Evolutionary conservation across 2,888 invertebrate species (phyloP).

Genomic region (Hemithea aestivaria): DNA sequence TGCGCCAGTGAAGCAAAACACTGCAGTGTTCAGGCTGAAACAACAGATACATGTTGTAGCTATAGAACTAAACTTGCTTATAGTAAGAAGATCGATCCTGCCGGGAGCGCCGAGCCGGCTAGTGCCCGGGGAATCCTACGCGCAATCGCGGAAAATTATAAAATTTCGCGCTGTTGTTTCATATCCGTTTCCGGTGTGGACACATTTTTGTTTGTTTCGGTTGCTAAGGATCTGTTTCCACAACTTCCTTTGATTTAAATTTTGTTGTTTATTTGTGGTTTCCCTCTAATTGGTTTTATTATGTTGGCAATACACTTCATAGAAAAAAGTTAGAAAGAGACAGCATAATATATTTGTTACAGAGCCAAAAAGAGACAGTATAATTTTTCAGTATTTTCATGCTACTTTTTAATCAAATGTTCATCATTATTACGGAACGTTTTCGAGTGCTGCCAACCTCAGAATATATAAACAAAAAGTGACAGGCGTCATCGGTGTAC

Average conservation of each 20-base stretch:
- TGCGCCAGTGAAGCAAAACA: conserved; percentile 2
- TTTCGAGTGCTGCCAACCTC: conserved; percentile 30
- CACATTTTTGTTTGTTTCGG: conserved; percentile 1
- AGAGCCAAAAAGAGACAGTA: neutral
- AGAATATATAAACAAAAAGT: conserved; percentile 20
- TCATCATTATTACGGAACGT: too few species aligned
- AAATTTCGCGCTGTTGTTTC: conserved; percentile 14
- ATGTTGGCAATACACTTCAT: too few species aligned
- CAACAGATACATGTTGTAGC: conserved; percentile 17
- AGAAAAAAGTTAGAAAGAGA: too few species aligned
- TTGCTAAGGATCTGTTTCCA: conserved; percentile 2
- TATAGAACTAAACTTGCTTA: neutral
- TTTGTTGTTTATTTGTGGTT: too few species aligned
- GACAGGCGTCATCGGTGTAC: conserved; percentile 48
- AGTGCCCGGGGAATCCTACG: conserved; percentile 18
- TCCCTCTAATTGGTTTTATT: too few species aligned
- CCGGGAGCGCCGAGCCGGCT: conserved; percentile 15
- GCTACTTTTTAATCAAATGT: too few species aligned
- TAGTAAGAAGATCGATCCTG: conserved; percentile 32
- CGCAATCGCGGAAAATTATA: conserved; percentile 34
- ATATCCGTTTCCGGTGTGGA: conserved; percentile 8
- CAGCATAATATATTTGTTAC: too few species aligned
- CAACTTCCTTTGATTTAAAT: too few species aligned
- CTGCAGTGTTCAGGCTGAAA: conserved; percentile 21
- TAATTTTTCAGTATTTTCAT: too few species aligned